Conservation (phyloP, 2,113 vertebrate species). For the Isurus oxyrinchus region DNA sequence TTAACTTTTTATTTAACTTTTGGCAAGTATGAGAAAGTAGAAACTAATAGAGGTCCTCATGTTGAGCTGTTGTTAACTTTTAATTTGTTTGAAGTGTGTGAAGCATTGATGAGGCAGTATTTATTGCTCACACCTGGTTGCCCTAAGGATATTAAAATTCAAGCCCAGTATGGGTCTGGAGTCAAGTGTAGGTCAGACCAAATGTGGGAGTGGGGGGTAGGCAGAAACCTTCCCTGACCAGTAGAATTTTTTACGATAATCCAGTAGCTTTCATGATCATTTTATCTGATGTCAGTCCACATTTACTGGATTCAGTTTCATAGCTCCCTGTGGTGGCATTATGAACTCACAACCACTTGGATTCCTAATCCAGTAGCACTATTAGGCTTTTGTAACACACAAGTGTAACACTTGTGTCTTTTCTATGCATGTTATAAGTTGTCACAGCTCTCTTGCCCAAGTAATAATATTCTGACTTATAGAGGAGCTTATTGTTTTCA, state of each 20-base stretch:
- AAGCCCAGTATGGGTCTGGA: neutral
- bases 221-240: neutral
- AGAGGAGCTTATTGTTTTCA: neutral
- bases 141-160: neutral
- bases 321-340: neutral
- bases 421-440: neutral
- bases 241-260: neutral
- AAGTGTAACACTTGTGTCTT: neutral
- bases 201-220: no score
- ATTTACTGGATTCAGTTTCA: neutral
- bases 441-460: neutral
- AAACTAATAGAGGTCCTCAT: neutral
- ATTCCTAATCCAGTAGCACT: neutral
- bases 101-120: neutral
- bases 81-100: neutral
- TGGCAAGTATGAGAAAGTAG: neutral
- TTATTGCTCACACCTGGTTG: neutral
- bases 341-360: neutral
- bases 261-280: neutral
- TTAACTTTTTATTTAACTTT: neutral
- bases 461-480: neutral
- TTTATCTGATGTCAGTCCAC: neutral
- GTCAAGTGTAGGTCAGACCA: neutral
- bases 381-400: neutral
- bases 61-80: neutral